Conservation (phyloP, 2,113 vertebrate species). For the Pyrgilauda ruficollis region DNA sequence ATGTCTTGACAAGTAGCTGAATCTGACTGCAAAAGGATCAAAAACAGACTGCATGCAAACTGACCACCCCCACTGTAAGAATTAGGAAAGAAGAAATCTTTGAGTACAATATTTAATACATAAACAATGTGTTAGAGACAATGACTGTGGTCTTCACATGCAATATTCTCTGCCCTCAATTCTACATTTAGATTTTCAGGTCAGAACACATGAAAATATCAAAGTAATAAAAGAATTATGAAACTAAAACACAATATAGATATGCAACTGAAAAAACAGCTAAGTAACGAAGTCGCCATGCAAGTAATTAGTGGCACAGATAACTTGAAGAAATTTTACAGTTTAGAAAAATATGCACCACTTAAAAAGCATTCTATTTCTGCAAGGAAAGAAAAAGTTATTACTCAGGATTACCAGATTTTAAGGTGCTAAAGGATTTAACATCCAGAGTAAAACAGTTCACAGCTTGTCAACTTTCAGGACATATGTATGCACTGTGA, state of each 20-base stretch:
- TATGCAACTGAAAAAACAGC: background rate
- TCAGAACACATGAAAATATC: background rate
- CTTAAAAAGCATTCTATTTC: background rate
- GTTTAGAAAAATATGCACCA: background rate
- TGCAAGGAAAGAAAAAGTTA: background rate
- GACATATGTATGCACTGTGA: background rate
- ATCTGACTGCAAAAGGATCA: background rate
- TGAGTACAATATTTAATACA: background rate
- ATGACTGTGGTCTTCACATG: background rate
- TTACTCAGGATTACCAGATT: background rate
- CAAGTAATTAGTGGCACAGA: background rate
- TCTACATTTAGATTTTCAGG: background rate
- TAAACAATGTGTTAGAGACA: background rate
- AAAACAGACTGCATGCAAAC: background rate
- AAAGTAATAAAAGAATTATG: background rate
- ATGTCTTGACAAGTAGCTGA: background rate
- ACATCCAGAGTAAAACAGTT: background rate
- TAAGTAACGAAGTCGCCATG: background rate
- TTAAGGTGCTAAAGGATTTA: background rate
- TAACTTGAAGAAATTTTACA: background rate
- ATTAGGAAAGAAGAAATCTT: background rate
- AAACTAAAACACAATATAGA: background rate
- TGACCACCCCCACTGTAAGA: background rate
- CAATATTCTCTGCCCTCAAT: background rate
- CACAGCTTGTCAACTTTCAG: background rate